These are phyloP conservation scores for Coccyzus lansbergi DNA, from an alignment of 2,797 vertebrate species.

Conservation along the genomic window DNA sequence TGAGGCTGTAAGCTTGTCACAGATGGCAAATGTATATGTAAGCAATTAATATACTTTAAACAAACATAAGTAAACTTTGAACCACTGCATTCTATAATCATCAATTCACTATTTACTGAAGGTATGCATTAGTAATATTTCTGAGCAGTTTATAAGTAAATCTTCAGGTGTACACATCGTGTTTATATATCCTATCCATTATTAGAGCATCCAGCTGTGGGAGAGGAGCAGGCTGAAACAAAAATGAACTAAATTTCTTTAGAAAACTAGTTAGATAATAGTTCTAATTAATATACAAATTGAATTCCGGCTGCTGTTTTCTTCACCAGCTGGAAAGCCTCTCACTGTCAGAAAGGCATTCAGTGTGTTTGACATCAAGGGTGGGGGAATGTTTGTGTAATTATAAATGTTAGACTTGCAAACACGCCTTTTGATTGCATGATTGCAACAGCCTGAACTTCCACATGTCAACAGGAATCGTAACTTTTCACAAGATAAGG, in stretches of 20 bases:
- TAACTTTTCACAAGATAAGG: constrained; percentile 51
- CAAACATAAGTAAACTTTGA: neutral
- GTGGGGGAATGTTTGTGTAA: constrained; percentile 68
- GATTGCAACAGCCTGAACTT: constrained; percentile 65
- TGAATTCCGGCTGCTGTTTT: constrained; percentile 32
- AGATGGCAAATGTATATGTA: neutral
- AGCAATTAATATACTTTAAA: neutral
- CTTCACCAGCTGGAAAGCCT: constrained; percentile 51
- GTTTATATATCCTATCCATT: neutral
- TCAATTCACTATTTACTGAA: neutral
- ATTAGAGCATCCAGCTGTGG: neutral
- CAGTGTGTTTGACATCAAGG: constrained; percentile 58
- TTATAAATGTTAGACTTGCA: constrained; percentile 66
- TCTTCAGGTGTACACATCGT: neutral
- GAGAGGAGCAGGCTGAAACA: neutral
- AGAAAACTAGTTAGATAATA: neutral
- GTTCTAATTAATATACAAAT: neutral
- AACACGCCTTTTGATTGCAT: constrained; percentile 63
- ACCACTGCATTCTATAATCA: neutral
- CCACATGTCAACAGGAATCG: constrained; percentile 35
- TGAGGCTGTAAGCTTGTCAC: neutral
- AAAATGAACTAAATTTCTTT: neutral
- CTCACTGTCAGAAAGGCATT: constrained; percentile 25
- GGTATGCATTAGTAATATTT: neutral
- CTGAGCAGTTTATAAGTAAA: neutral